phyloP scores from a whole-genome alignment of 2,113 vertebrate genomes.

The Todiramphus chloris region DNA sequence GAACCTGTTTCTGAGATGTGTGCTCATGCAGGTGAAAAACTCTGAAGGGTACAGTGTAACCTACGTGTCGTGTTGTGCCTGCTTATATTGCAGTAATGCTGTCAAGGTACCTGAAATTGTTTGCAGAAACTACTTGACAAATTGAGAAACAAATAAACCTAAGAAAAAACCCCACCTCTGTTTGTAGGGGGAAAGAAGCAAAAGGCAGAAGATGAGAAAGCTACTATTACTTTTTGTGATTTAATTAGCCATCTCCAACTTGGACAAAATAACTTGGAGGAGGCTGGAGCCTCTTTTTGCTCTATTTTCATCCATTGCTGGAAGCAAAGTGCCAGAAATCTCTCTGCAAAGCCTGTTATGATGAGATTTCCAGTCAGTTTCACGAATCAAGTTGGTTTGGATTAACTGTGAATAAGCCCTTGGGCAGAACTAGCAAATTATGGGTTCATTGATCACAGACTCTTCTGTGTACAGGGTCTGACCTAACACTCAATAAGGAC shows the following conservation, averaged over 20 bases:
- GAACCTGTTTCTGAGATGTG: background rate
- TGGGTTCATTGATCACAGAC: slow-evolving; percentile 18
- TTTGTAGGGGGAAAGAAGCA: background rate
- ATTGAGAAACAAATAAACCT: background rate
- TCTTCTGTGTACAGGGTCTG: background rate
- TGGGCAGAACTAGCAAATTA: background rate
- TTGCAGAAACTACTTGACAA: background rate
- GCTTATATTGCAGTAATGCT: background rate
- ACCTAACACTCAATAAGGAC: slow-evolving; percentile 15
- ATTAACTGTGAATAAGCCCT: slow-evolving; percentile 23
- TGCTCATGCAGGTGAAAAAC: background rate
- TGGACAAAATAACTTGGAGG: background rate
- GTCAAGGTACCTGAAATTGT: background rate
- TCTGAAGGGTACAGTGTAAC: background rate
- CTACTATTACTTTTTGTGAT: background rate
- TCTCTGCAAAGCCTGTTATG: slow-evolving; percentile 20
- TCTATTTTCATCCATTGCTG: background rate
- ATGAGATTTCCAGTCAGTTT: slow-evolving; percentile 44
- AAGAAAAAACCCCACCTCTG: background rate
- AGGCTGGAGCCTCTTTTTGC: background rate
- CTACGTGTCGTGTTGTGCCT: rapidly evolving
- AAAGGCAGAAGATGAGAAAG: background rate
- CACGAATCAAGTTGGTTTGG: slow-evolving; percentile 25
- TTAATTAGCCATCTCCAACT: background rate
- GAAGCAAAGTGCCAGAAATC: slow-evolving; percentile 28